Evolutionary conservation across 1,140 invertebrate genomes (phyloP).

Genomic region (Drosophila hydei): DNA sequence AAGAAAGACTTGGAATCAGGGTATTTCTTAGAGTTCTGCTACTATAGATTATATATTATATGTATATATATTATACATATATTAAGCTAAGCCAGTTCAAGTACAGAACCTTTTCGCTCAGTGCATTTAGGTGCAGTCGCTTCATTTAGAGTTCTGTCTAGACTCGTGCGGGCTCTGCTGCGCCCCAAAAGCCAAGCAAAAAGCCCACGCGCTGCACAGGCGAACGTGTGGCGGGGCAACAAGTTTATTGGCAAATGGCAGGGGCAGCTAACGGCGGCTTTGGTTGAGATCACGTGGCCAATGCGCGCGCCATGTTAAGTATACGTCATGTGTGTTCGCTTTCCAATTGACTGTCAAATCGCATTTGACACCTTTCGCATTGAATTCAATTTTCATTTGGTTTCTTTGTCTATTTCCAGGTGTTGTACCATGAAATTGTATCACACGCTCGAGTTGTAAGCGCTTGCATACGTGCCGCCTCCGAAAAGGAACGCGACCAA

Average conservation of each 20-base stretch:
- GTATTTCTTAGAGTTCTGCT: too few species aligned
- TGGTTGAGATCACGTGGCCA: conserved; percentile 4
- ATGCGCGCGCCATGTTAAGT: conserved; percentile 40
- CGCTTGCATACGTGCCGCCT: conserved; percentile 85
- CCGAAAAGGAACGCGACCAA: conserved; percentile 70
- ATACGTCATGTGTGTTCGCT: conserved; percentile 52
- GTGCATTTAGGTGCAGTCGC: conserved; percentile 40
- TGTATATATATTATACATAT: too few species aligned
- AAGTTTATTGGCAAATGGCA: conserved; percentile 23
- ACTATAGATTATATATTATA: too few species aligned
- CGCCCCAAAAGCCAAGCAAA: conserved; percentile 5
- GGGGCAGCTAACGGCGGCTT: neutral
- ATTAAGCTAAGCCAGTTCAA: too few species aligned
- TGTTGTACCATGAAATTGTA: conserved; percentile 90
- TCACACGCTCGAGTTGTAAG: conserved; percentile 89
- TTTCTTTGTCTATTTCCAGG: conserved; percentile 84
- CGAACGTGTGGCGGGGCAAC: conserved; percentile 1
- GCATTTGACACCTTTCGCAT: conserved; percentile 41
- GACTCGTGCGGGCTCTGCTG: conserved; percentile 12
- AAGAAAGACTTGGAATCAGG: too few species aligned
- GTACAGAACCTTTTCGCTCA: conserved; percentile 22
- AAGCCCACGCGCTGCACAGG: conserved; percentile 14
- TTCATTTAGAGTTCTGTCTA: conserved; percentile 35
- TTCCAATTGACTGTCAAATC: conserved; percentile 40
- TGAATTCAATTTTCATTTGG: conserved; percentile 1